Base-by-base conservation (phyloP, 1,140 invertebrate species). In the Apis florea region DNA sequence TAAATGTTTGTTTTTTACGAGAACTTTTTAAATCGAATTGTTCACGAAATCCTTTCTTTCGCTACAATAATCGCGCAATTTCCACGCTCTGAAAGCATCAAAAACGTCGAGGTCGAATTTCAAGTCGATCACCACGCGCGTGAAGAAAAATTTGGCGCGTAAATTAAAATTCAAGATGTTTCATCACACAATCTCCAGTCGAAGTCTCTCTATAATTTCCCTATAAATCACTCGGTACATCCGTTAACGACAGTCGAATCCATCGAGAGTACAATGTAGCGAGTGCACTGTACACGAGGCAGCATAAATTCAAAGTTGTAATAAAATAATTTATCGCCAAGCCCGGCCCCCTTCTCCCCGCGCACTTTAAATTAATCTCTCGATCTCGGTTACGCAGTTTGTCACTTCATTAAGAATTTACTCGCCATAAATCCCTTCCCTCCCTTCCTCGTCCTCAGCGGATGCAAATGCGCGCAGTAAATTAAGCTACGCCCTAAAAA, bases 351-450 rank as follows among this genome's bases (percentile, higher is more conserved):
- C 12, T 31, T 53, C 54, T 8, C 17, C 15, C 2, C 31, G 61
- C 1, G 15, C 61, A 24, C 8, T 77, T 69, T 63, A 31, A 82
- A 85, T 82, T 80, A 71, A 84, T 85, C 63, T 47, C 11, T 10
- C 15, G 66, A 49, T 54, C 51, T 40, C 8, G 26, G 9, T 63
- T 47, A 13, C 58, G 17, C 51, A 19, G 59, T 40, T 80, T 17
- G 79, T 74, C 71, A 40, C 47, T 74, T 75, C 61, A 80, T 80
- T 75, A 75, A 80, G 63, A 75, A 75, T 31, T 26, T 19, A 26
- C 70, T 15, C 1, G 53, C 54, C 24, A 26, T 67, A 80, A 80
- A 75, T 80, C 72, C 24, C 47, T n/a, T 40, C 19, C 47, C 6
- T 54, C 15, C 51, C 31, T 56, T 26, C 13, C 10, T 8, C 59